These are phyloP conservation scores for Platycheirus rosarum DNA, from an alignment of 2,888 invertebrate species.

Conservation along the genomic window DNA sequence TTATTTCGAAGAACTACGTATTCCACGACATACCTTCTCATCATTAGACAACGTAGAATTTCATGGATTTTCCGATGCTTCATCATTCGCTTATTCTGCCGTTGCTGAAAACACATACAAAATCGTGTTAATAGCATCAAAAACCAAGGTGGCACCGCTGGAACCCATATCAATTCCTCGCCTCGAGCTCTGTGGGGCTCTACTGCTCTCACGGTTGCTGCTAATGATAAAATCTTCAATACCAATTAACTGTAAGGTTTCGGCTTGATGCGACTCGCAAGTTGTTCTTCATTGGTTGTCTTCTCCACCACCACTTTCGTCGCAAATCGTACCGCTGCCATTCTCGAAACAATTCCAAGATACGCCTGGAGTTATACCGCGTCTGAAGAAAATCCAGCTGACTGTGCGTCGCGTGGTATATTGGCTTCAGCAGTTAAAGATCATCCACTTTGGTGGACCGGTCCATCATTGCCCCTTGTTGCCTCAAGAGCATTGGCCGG, in stretches of 20 bases:
- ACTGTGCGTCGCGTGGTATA: constrained; percentile 71
- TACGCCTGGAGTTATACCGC: constrained; percentile 64
- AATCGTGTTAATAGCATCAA: constrained; percentile 9
- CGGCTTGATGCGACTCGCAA: constrained; percentile 76
- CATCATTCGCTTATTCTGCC: constrained; percentile 29
- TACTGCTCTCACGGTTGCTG: constrained; percentile 37
- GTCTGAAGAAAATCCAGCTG: constrained; percentile 66
- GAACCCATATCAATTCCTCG: constrained; percentile 42
- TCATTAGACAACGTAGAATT: not conserved
- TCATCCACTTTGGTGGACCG: constrained; percentile 63
- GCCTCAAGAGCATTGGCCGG: constrained; percentile 5
- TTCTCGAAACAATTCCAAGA: constrained; percentile 40
- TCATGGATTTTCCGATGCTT: too few relatives aligned
- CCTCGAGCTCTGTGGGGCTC: constrained; percentile 39
- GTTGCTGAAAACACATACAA: constrained; percentile 3
- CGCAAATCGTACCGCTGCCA: too few relatives aligned
- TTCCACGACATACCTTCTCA: too few relatives aligned
- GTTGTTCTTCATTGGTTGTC: constrained; percentile 77
- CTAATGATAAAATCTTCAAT: constrained; percentile 25
- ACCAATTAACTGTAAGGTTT: not conserved
- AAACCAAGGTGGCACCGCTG: constrained; percentile 27
- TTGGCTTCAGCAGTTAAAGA: constrained; percentile 32
- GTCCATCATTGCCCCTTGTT: constrained; percentile 50
- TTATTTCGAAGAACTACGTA: too few relatives aligned
- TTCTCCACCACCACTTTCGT: constrained; percentile 58